Evolutionary conservation across 2,113 vertebrate species (phyloP).

Genomic region (Aythya baeri): DNA sequence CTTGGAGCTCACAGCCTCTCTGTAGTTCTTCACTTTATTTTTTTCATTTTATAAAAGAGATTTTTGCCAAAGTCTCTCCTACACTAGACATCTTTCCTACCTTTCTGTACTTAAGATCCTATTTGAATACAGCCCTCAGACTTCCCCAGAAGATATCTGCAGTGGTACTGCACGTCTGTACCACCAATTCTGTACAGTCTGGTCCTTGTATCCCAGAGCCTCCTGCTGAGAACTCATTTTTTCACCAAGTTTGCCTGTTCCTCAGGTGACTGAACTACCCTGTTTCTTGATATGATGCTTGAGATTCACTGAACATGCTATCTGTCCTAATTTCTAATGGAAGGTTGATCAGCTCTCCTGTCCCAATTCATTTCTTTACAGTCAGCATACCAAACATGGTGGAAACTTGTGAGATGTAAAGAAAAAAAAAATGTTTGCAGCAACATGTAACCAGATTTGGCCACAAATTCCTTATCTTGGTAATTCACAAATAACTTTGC

Average conservation of each 20-base stretch:
- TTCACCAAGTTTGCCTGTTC: background rate
- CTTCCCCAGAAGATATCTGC: background rate
- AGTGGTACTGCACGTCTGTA: background rate
- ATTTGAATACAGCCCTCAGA: rapidly evolving
- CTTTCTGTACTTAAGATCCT: background rate
- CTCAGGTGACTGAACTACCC: background rate
- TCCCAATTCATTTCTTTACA: background rate
- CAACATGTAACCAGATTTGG: background rate
- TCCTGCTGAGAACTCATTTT: background rate
- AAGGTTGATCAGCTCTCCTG: background rate
- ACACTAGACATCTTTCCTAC: background rate
- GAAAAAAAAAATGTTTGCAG: background rate
- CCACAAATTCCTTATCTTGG: background rate
- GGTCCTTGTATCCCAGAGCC: background rate
- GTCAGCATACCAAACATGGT: background rate
- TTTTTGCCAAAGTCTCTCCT: background rate
- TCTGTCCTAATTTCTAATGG: background rate
- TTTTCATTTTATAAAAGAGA: background rate
- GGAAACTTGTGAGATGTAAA: background rate
- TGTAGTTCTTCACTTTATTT: background rate
- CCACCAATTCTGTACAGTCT: background rate
- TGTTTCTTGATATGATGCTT: background rate
- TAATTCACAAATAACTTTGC: background rate
- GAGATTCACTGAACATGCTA: background rate
- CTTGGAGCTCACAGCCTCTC: background rate